Conservation (phyloP, 2,113 vertebrate genomes). For the Malurus melanocephalus region DNA sequence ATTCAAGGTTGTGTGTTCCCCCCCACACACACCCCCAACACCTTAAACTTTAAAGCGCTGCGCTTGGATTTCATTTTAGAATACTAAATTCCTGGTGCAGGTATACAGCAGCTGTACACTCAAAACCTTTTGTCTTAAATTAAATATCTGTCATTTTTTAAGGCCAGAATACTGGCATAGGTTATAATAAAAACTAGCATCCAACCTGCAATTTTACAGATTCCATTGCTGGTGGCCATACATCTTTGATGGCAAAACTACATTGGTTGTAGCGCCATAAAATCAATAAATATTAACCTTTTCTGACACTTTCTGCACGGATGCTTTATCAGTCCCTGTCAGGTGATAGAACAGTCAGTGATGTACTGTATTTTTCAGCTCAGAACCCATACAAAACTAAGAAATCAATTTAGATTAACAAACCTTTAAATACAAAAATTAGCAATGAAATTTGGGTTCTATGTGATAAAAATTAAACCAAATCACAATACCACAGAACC, state of each 20-base stretch:
- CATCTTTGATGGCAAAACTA: constrained; percentile 74
- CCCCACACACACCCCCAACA: rapidly evolving
- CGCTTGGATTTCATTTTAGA: constrained; percentile 25
- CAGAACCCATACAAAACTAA: constrained; percentile 71
- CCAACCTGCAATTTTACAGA: constrained; percentile 65
- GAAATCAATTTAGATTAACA: constrained; percentile 73
- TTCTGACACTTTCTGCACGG: constrained; percentile 72
- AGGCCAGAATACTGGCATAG: constrained; percentile 49
- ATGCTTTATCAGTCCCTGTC: constrained; percentile 73
- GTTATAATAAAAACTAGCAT: constrained; percentile 62
- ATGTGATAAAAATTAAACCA: not conserved
- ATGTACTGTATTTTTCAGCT: constrained; percentile 69
- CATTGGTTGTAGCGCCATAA: constrained; percentile 71
- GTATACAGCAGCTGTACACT: constrained; percentile 17
- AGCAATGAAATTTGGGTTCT: constrained; percentile 47
- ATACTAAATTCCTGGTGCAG: constrained; percentile 48
- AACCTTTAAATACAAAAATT: constrained; percentile 62
- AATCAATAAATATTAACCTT: constrained; percentile 84
- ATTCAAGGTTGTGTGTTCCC: constrained; percentile 40
- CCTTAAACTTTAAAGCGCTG: constrained; percentile 26
- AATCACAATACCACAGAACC: not conserved
- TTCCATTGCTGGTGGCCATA: constrained; percentile 70
- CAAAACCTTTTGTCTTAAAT: constrained; percentile 58
- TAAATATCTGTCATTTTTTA: constrained; percentile 66
- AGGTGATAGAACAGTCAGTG: constrained; percentile 69